phyloP scores from a whole-genome alignment of 2,113 vertebrate species.

The Raja brachyura region DNA sequence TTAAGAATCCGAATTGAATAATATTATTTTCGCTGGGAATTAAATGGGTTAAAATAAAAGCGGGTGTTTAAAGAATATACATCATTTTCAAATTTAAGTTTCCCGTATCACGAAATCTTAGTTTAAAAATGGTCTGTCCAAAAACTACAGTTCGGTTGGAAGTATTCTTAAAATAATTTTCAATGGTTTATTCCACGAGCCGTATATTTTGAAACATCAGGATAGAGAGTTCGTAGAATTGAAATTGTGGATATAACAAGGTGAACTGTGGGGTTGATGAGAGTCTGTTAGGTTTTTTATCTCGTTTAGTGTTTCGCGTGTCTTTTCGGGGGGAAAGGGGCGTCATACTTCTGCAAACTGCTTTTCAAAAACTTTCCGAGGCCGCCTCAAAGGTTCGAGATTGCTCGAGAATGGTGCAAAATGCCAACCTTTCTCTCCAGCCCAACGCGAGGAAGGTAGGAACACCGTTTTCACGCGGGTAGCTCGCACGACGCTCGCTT shows the following conservation, averaged over 20 bases:
- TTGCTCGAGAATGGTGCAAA: not conserved
- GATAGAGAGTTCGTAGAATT: not conserved
- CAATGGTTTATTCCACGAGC: not conserved
- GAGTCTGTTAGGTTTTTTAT: not conserved
- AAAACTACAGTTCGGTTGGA: not conserved
- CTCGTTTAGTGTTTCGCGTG: not conserved
- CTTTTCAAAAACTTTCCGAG: not conserved
- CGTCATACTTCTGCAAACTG: not conserved
- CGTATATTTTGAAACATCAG: not conserved
- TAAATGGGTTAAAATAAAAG: not conserved
- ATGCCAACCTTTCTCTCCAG: not conserved
- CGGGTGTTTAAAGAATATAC: not conserved
- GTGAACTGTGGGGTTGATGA: not conserved
- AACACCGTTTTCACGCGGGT: too few species aligned
- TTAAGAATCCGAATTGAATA: not conserved
- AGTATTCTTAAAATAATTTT: not conserved
- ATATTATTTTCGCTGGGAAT: not conserved
- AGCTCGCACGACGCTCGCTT: too few species aligned
- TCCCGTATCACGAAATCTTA: not conserved
- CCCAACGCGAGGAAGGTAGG: not conserved
- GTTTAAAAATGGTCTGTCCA: not conserved
- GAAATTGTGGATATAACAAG: not conserved
- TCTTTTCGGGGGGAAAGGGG: not conserved
- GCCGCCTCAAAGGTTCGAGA: not conserved
- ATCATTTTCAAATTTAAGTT: constrained; percentile 2